These are phyloP conservation scores for Pelusios castaneus DNA, from an alignment of 2,113 vertebrate genomes.

Conservation along the genomic window DNA sequence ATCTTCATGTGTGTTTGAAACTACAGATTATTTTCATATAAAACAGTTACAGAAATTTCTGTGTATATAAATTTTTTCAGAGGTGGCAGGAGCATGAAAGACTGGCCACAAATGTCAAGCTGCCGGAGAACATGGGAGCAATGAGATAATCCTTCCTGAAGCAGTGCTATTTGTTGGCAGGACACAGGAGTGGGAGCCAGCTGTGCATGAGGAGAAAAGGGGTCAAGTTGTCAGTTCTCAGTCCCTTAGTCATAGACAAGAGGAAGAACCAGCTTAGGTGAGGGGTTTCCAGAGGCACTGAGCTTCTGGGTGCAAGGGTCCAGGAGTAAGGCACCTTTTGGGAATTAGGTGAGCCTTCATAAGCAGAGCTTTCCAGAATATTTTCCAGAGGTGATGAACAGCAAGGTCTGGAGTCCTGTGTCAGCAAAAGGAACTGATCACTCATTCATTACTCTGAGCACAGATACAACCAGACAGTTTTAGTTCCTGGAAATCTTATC, in stretches of 20 bases:
- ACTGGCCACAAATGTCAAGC: no score
- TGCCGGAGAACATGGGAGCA: no score
- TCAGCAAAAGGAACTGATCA: neutral
- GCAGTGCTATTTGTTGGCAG: neutral
- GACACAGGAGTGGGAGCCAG: neutral
- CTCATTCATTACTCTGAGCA: neutral
- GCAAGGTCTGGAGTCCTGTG: neutral
- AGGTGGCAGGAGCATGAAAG: no score
- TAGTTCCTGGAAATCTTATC: neutral
- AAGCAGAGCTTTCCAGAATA: neutral
- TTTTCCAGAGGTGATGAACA: neutral
- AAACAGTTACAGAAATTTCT: neutral
- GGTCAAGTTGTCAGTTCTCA: no score
- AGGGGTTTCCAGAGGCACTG: no score
- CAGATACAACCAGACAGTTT: neutral
- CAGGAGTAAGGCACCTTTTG: neutral
- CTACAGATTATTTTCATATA: neutral
- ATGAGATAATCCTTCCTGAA: neutral
- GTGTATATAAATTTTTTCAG: neutral
- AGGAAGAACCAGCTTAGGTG: no score
- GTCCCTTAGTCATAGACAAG: no score
- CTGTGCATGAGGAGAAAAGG: neutral
- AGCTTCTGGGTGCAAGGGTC: neutral
- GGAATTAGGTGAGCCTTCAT: accelerated
- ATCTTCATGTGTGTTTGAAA: neutral